Evolutionary conservation across 64 coral and sea anemone species (phyloP).

Genomic region (Montipora efflorescens): DNA sequence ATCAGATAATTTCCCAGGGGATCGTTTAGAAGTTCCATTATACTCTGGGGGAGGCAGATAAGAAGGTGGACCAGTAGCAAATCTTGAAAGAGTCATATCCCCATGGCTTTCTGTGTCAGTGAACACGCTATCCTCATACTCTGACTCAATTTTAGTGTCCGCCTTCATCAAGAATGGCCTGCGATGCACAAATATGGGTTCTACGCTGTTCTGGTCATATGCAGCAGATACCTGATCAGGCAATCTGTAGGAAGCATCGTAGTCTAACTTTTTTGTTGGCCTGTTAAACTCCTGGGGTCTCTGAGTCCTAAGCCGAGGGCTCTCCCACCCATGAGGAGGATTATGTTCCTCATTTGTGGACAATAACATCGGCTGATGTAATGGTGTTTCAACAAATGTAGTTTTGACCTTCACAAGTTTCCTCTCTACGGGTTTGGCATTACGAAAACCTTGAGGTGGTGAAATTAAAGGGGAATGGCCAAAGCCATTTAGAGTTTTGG

Average conservation of each 20-base stretch:
- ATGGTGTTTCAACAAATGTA: slow-evolving; percentile 1
- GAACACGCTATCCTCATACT: slow-evolving; percentile 57
- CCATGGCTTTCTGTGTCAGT: neutral
- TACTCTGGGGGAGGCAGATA: slow-evolving; percentile 64
- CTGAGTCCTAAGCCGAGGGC: neutral
- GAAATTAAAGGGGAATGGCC: neutral
- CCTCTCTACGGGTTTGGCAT: neutral
- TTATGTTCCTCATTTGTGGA: neutral
- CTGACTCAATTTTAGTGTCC: slow-evolving; percentile 33
- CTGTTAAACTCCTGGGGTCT: neutral
- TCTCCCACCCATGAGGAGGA: neutral
- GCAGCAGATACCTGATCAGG: neutral
- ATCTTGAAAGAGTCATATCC: slow-evolving; percentile 12
- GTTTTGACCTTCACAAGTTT: slow-evolving; percentile 39
- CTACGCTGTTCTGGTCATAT: neutral
- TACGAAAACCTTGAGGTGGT: neutral
- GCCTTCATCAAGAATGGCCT: slow-evolving; percentile 2
- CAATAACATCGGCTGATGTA: neutral
- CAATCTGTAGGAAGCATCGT: neutral
- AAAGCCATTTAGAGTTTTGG: neutral
- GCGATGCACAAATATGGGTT: neutral
- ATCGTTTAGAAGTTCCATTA: slow-evolving; percentile 17
- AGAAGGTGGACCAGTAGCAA: slow-evolving; percentile 21
- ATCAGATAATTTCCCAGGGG: slow-evolving; percentile 16
- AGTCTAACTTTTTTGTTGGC: neutral